Evolutionary conservation across 2,113 vertebrate species (phyloP).

Genomic region (Myocastor coypus): DNA sequence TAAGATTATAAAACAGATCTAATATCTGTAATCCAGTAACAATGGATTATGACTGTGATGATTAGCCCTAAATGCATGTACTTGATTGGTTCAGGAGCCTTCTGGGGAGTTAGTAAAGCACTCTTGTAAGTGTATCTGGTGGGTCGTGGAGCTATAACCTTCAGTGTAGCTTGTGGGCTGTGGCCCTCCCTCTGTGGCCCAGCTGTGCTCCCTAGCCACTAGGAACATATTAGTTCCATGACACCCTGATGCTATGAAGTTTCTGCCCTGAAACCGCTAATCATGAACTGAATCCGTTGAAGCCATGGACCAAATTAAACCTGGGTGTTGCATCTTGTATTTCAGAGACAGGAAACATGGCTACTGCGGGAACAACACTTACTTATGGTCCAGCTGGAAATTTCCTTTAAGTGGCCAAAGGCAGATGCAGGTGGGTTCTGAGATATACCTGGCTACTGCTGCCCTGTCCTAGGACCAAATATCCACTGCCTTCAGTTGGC

Average conservation of each 20-base stretch:
- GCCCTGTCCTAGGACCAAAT: neutral
- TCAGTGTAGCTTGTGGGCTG: neutral
- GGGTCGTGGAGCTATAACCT: neutral
- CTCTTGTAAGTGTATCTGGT: neutral
- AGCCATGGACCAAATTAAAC: neutral
- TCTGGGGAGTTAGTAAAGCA: neutral
- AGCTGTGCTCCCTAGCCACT: neutral
- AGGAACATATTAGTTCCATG: neutral
- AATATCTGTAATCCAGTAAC: neutral
- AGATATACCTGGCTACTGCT: neutral
- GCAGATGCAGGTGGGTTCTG: neutral
- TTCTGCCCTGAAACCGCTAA: neutral
- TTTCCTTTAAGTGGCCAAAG: conserved; percentile 22
- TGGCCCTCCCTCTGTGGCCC: neutral
- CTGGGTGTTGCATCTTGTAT: neutral
- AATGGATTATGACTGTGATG: neutral
- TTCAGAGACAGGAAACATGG: neutral
- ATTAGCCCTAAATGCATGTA: neutral
- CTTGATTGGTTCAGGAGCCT: neutral
- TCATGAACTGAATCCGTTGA: neutral
- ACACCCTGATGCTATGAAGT: neutral
- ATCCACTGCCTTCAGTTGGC: neutral
- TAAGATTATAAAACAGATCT: conserved; percentile 16
- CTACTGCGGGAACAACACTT: neutral
- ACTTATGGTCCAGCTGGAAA: neutral